Evolutionary conservation across 2,797 vertebrate genomes (phyloP), one percentile per base, ranked within the genome.

Genomic region (Gymnothorax javanicus): DNA sequence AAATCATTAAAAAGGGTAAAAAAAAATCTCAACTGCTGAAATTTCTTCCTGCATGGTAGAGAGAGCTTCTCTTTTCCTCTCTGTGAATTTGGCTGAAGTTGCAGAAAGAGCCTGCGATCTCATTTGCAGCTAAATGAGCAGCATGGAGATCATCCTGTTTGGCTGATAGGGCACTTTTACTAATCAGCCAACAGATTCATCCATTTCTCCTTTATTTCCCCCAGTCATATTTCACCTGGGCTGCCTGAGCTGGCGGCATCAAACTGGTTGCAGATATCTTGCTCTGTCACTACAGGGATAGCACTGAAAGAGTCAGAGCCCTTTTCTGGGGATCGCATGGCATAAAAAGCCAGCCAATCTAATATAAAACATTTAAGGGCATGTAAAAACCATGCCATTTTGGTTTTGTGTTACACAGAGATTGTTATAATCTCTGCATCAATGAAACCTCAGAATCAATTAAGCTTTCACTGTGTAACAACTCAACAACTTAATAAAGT

Each of bases 251-350:
- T 88, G 85, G 56, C 87, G 88, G 87, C 85, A 85, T 90, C 87
- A 88, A 69, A 57, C 84, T 86, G 13, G 85, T 86, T 84, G 85
- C 56, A 84, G 85, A 62, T 85, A 87, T 88, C 88, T 64, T 67
- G 89, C 86, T 73, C 52, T 82, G 69, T 86, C 84, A 85, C 82
- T 85, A 3, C 50, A 85, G 87, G 87, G 82, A 85, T 90, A 87
- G 83, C 84, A 90, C 17, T 20, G 60, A 20, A 20, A 20, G 23
- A 64, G 15, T 20, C 60, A 64, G 5, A 64, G 17, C 60, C 59
- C 17, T 17, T 60, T 60, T 13, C 59, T 60, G 33, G 33, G 33
- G 33, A 43, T 43, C 2, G 33, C 33, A 43, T 43, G 33, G 2
- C 33, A 43, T 43, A 43, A 43, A 43, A 43, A 43, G 33, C 33